Percentiles rank a stretch among this genome's conserved stretches.
Evolutionary conservation across 2,113 vertebrate species (phyloP).

Genomic region (Sprattus sprattus): DNA sequence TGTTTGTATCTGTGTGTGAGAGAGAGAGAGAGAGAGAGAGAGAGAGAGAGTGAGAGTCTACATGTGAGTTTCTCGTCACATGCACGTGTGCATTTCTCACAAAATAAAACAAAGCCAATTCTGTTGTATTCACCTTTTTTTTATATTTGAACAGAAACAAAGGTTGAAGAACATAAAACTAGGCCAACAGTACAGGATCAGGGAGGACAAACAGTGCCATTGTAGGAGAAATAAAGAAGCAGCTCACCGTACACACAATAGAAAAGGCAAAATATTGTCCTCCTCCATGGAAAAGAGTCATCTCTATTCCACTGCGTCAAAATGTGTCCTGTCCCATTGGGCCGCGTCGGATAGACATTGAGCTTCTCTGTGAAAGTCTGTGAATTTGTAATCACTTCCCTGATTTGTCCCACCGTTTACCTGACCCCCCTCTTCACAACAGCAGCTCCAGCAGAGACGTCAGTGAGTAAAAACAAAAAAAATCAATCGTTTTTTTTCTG

Average conservation of each 20-base stretch:
- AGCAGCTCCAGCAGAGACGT: background rate
- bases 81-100: background rate
- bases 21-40: background rate
- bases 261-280: slow-evolving; percentile 23
- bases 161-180: slow-evolving; percentile 71
- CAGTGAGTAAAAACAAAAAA: background rate
- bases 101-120: slow-evolving; percentile 1
- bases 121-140: slow-evolving; percentile 60
- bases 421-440: background rate
- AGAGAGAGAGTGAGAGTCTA: background rate
- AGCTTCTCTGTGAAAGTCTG: background rate
- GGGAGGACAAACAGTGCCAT: slow-evolving; percentile 66
- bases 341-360: background rate
- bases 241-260: slow-evolving; percentile 31
- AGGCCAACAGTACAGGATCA: slow-evolving; percentile 70
- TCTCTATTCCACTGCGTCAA: slow-evolving; percentile 15
- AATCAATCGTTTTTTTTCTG: background rate
- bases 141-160: slow-evolving; percentile 73
- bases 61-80: background rate
- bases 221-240: slow-evolving; percentile 62
- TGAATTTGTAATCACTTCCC: slow-evolving; percentile 20
- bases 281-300: slow-evolving; percentile 25
- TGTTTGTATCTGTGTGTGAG: background rate
- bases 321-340: background rate
- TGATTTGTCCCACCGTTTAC: slow-evolving; percentile 22